These are phyloP conservation scores for Drosophila grimshawi DNA, from an alignment of 1,140 invertebrate genomes.

Conservation along the genomic window DNA sequence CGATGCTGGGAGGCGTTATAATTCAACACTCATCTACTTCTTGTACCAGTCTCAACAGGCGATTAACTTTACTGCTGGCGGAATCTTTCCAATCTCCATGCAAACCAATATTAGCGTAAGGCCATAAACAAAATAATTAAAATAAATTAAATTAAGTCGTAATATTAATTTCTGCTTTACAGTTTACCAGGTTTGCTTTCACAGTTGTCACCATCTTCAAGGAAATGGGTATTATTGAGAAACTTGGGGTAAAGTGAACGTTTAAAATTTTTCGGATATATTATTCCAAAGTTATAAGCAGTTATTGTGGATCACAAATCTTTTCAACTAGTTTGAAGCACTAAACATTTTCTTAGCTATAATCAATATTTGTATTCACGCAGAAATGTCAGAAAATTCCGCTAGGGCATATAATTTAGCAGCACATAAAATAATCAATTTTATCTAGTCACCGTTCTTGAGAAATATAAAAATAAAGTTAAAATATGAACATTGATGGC, in stretches of 20 bases:
- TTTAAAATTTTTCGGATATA: too few relatives aligned
- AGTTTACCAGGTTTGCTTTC: conserved; percentile 54
- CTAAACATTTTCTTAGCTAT: too few relatives aligned
- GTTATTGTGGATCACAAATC: too few relatives aligned
- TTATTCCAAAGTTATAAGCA: too few relatives aligned
- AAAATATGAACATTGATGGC: too few relatives aligned
- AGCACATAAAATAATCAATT: too few relatives aligned
- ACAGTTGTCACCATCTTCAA: conserved; percentile 49
- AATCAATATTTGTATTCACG: background rate
- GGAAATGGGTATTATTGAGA: conserved; percentile 43
- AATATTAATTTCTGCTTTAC: background rate
- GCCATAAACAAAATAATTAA: background rate
- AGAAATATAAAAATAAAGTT: too few relatives aligned
- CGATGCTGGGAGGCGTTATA: conserved; percentile 25
- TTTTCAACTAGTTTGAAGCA: too few relatives aligned
- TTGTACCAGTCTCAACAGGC: conserved; percentile 27
- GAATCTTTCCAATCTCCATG: conserved; percentile 44
- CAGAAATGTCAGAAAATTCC: too few relatives aligned
- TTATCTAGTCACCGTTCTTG: too few relatives aligned
- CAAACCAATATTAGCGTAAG: conserved; percentile 40
- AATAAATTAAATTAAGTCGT: background rate
- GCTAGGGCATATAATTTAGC: too few relatives aligned
- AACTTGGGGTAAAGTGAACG: background rate
- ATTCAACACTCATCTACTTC: conserved; percentile 19
- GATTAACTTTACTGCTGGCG: conserved; percentile 41